Evolutionary conservation across 2,888 invertebrate genomes (phyloP).

Genomic region (Rotaria magnacalcarata): DNA sequence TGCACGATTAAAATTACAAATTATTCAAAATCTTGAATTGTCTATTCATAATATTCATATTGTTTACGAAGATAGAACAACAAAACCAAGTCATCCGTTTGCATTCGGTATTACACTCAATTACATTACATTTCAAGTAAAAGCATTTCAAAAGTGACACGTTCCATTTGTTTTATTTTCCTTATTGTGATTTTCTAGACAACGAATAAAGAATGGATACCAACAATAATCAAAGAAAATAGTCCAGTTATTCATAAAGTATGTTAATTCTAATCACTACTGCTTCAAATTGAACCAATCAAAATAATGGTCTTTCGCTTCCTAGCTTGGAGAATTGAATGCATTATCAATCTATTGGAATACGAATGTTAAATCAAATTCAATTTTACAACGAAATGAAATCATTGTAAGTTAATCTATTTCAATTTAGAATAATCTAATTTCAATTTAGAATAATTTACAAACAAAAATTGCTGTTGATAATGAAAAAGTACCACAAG

Average conservation of each 20-base stretch:
- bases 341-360: background rate
- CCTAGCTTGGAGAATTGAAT: background rate
- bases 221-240: background rate
- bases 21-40: conserved; percentile 64
- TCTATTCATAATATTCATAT: conserved; percentile 63
- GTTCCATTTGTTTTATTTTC: too few relatives aligned
- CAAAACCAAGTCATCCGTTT: conserved; percentile 62
- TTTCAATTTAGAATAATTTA: too few relatives aligned
- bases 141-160: too few relatives aligned
- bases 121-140: conserved; percentile 45
- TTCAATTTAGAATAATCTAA: background rate
- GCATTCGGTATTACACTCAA: conserved; percentile 77
- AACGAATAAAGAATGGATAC: background rate
- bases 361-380: background rate
- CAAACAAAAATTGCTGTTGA: too few relatives aligned
- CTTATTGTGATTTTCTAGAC: background rate
- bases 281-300: too few relatives aligned
- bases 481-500: background rate
- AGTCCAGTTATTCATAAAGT: background rate
- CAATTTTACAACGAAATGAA: background rate
- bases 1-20: conserved; percentile 63
- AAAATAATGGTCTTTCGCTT: too few relatives aligned
- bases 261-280: background rate
- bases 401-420: background rate
- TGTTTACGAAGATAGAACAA: conserved; percentile 63